These are phyloP conservation scores for Coptodon rendalli DNA, from an alignment of 2,113 vertebrate species.

Conservation along the genomic window DNA sequence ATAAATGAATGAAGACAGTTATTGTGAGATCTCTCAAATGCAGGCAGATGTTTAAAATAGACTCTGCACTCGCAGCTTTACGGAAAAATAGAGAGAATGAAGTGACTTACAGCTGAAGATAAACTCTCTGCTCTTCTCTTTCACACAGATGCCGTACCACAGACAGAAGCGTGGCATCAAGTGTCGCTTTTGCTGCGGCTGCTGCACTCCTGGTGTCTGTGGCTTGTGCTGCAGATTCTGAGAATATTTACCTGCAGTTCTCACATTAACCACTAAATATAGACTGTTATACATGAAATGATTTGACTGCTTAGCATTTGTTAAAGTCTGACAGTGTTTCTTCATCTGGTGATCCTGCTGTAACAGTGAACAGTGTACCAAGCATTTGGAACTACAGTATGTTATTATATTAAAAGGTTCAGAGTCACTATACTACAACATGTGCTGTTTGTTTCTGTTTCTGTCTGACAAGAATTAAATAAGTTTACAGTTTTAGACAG, in stretches of 20 bases:
- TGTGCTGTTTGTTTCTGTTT: rapidly evolving
- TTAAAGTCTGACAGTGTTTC: background rate
- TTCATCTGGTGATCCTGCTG: rapidly evolving
- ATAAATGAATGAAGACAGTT: background rate
- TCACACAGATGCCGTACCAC: background rate
- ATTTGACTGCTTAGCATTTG: background rate
- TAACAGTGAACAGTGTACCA: background rate
- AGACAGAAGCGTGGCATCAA: background rate
- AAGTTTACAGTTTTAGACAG: too few relatives aligned
- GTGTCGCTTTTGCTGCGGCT: slow-evolving; percentile 66
- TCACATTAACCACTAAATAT: background rate
- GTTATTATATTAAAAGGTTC: background rate
- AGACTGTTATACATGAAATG: background rate
- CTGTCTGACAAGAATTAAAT: background rate
- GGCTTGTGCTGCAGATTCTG: slow-evolving; percentile 35
- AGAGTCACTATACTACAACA: rapidly evolving
- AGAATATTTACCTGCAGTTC: background rate
- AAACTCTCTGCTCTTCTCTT: background rate
- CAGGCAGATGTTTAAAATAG: background rate
- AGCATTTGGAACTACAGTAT: background rate
- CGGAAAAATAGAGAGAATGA: rapidly evolving
- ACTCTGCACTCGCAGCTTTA: rapidly evolving
- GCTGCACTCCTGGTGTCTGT: slow-evolving; percentile 64
- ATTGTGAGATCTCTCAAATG: background rate
- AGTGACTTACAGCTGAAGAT: background rate